Evolutionary conservation across 2,888 invertebrate species (phyloP).

Genomic region (Drosophila rubida): DNA sequence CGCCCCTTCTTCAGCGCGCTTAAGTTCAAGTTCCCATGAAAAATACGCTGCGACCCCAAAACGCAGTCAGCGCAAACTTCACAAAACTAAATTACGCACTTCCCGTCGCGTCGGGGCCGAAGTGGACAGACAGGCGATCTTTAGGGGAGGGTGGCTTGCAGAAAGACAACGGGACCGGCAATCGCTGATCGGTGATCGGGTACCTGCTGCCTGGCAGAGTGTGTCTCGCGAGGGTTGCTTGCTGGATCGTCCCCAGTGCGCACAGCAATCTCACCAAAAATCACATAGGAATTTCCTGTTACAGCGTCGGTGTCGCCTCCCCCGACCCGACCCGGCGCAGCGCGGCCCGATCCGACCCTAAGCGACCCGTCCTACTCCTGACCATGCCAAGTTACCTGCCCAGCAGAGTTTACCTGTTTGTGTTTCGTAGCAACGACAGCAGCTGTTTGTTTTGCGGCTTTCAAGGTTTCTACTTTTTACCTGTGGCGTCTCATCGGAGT

Average conservation of each 20-base stretch:
- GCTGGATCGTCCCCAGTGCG: constrained; percentile 54
- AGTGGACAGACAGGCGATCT: constrained; percentile 44
- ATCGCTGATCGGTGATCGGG: constrained; percentile 28
- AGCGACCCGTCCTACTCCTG: constrained; percentile 2
- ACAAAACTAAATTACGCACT: constrained; percentile 79
- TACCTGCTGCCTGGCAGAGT: constrained; percentile 67
- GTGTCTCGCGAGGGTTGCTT: constrained; percentile 45
- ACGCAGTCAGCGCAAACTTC: constrained; percentile 59
- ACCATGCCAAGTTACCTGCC: constrained; percentile 64
- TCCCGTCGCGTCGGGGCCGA: constrained; percentile 72
- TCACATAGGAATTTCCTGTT: constrained; percentile 81
- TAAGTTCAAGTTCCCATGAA: constrained; percentile 75
- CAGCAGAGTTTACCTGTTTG: constrained; percentile 68
- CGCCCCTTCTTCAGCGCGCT: constrained; percentile 14
- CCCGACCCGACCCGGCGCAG: constrained; percentile 23
- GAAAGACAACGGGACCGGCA: constrained; percentile 47
- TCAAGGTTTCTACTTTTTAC: constrained; percentile 78
- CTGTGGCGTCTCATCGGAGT: constrained; percentile 65
- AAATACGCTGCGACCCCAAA: constrained; percentile 69
- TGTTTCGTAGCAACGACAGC: constrained; percentile 64
- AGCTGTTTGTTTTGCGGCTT: constrained; percentile 79
- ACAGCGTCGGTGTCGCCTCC: constrained; percentile 46
- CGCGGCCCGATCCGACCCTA: not conserved
- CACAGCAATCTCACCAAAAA: constrained; percentile 74
- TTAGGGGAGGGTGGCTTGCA: constrained; percentile 61